Evolutionary conservation across 2,797 vertebrate species (phyloP), one percentile per base, ranked within the genome.

Genomic region (Smutsia gigantea): DNA sequence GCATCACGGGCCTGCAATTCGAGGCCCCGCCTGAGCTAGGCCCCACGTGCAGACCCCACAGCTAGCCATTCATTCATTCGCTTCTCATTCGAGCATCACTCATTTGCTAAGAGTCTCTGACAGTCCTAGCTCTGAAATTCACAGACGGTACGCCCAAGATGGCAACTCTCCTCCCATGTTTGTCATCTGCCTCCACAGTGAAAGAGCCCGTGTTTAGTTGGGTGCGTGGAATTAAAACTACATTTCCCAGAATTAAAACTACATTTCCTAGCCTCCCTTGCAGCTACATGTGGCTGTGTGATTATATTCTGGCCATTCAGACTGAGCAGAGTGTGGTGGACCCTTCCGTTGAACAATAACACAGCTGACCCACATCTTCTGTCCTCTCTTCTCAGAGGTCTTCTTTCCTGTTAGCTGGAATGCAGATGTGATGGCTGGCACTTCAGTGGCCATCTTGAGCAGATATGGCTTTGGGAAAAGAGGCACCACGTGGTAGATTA

Each of bases 191-290:
- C 29, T 42, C 29, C 9, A 2, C 4, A 13, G 15, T 19, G 25
- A 57, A 0, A 53, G 46, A 59, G 8, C 53, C 79, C 4, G 0
- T 9, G 39, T 37, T 63, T n/a, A 53, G 19, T 4, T 2, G 25
- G 59, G 69, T 5, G 0, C 0, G 2, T 8, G 6, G 68, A 68
- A 23, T 49, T 19, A 49, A 88, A 71, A 39, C 49, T 27, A 42
- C 10, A 6, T 49, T 53, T 89, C 13, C 7, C 31, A 59, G 68
- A 68, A 23, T 49, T 19, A 49, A 85, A 71, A 39, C 49, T 27
- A 42, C 10, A 6, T 49, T 53, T 89, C 74, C 66, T 13, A 87
- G 63, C 29, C 18, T 90, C 94, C 84, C 51, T 75, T 95, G 82
- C 78, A 78, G 92, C 68, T 74, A 91, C 57, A 61, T 19, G 37